phyloP scores from a whole-genome alignment of 1,140 invertebrate species.

The Euglossa dilemma region DNA sequence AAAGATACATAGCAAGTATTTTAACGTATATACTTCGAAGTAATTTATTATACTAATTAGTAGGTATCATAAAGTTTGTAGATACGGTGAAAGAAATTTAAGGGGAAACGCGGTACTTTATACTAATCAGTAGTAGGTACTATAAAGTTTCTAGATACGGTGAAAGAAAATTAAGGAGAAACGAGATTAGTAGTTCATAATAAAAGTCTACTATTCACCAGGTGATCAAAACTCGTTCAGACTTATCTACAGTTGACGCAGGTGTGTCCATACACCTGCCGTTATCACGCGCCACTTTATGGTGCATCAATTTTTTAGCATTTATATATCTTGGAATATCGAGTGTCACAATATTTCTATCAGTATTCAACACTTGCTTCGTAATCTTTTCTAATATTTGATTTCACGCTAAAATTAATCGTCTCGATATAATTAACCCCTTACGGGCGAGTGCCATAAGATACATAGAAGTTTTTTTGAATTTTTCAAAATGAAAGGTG shows the following conservation, averaged over 20 bases:
- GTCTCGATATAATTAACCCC: no score
- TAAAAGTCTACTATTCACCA: not conserved
- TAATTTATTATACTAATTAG: no score
- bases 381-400: not conserved
- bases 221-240: conserved; percentile 23
- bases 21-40: no score
- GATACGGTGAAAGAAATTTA: no score
- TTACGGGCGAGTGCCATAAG: no score
- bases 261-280: conserved; percentile 65
- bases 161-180: not conserved
- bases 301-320: conserved; percentile 5
- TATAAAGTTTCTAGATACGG: no score
- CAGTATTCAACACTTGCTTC: not conserved
- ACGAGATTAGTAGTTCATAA: not conserved
- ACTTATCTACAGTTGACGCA: conserved; percentile 60
- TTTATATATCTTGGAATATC: conserved; percentile 2
- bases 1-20: no score
- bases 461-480: no score
- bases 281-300: conserved; percentile 40
- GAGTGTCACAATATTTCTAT: not conserved
- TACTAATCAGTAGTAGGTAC: no score
- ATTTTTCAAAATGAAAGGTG: no score
- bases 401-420: not conserved
- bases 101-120: not conserved
- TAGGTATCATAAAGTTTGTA: no score